Evolutionary conservation across 2,888 invertebrate species (phyloP).

Genomic region (Girardia tigrina): DNA sequence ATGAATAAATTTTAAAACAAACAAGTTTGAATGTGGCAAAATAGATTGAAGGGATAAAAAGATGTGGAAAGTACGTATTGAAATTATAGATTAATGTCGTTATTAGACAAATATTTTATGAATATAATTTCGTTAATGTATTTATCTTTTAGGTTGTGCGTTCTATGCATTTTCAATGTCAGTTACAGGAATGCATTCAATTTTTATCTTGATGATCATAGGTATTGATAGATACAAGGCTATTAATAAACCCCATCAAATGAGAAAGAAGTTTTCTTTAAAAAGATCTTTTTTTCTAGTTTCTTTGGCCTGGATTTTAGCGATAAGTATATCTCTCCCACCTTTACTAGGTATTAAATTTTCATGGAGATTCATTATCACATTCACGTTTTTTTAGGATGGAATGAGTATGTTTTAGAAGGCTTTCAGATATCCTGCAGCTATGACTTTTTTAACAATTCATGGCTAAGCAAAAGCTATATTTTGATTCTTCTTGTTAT

Average conservation of each 20-base stretch:
- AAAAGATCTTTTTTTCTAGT: background rate
- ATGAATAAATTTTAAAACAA: no score
- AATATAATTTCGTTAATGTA: no score
- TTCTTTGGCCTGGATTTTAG: background rate
- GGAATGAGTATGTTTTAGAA: background rate
- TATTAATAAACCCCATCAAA: background rate
- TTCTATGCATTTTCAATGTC: background rate
- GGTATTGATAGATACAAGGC: background rate
- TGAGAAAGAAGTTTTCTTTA: background rate
- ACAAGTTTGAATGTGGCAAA: no score
- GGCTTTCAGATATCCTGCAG: slow-evolving; percentile 4
- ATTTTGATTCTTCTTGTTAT: background rate
- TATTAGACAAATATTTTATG: no score
- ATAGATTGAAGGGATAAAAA: no score
- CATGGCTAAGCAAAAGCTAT: background rate
- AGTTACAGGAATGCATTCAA: slow-evolving; percentile 1
- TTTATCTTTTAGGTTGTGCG: no score
- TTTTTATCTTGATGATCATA: background rate
- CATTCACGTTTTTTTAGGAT: background rate
- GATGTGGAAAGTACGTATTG: no score
- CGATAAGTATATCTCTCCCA: background rate
- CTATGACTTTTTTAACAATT: background rate
- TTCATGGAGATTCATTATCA: background rate
- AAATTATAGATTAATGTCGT: no score
- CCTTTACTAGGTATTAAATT: background rate